phyloP scores from a whole-genome alignment of 2,888 invertebrate genomes.

The Tetheella fluctuosa region DNA sequence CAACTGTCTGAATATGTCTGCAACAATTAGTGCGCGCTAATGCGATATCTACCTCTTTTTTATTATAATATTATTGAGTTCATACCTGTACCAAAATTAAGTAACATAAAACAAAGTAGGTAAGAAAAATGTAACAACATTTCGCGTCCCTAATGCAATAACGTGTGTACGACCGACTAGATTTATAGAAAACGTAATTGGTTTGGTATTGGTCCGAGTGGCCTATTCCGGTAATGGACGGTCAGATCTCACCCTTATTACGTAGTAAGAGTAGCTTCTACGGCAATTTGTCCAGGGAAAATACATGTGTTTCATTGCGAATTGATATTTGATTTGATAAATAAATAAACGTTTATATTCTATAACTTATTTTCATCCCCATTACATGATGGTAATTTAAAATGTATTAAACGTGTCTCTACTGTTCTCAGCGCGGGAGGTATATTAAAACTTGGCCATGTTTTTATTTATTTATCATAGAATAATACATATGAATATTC shows the following conservation, averaged over 20 bases:
- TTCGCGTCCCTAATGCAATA: slow-evolving; percentile 10
- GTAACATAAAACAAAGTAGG: slow-evolving; percentile 7
- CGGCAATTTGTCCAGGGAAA: slow-evolving; percentile 38
- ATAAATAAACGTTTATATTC: slow-evolving; percentile 12
- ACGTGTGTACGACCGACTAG: slow-evolving; percentile 26
- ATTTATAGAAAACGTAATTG: slow-evolving; percentile 66
- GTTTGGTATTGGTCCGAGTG: slow-evolving; percentile 55
- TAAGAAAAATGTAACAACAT: not conserved
- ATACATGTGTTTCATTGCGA: slow-evolving; percentile 31
- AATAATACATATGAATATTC: no score
- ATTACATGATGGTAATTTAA: no score
- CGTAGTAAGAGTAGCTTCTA: slow-evolving; percentile 26
- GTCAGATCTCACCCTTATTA: slow-evolving; percentile 50
- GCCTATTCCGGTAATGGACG: slow-evolving; percentile 66
- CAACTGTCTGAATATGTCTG: no score
- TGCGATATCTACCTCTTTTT: slow-evolving; percentile 21
- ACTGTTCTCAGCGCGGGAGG: no score
- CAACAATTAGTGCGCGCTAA: no score
- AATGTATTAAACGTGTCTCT: no score
- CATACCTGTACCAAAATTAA: slow-evolving; percentile 12
- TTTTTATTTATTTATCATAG: no score
- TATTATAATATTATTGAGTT: not conserved
- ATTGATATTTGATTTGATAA: slow-evolving; percentile 33
- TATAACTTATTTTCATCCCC: no score
- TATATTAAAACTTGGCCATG: no score